Conservation (phyloP, 2,888 invertebrate genomes). For the Malthinus seriepunctatus region DNA sequence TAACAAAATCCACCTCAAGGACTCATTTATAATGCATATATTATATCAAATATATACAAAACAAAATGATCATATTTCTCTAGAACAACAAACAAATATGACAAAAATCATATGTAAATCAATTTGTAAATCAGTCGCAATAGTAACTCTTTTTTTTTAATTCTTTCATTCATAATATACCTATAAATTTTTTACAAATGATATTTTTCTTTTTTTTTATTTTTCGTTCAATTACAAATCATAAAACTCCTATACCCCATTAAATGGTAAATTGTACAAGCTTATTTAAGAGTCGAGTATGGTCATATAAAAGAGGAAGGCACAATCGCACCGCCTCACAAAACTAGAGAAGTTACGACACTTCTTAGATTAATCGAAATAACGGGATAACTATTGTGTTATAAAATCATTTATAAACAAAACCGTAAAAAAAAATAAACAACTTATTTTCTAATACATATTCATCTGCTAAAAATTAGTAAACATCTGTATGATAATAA, state of each 20-base stretch:
- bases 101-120: constrained; percentile 22
- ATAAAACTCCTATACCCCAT: constrained; percentile 28
- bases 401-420: constrained; percentile 12
- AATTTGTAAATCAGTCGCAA: constrained; percentile 23
- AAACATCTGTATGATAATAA: constrained; percentile 5
- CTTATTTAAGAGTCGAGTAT: constrained; percentile 39
- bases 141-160: constrained; percentile 10
- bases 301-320: constrained; percentile 52
- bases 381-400: too few species aligned
- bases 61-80: constrained; percentile 28
- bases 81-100: constrained; percentile 26
- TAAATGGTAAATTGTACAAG: constrained; percentile 27
- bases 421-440: constrained; percentile 15
- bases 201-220: constrained; percentile 9
- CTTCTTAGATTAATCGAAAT: constrained; percentile 24
- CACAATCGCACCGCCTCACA: constrained; percentile 51
- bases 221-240: constrained; percentile 16
- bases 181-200: constrained; percentile 16
- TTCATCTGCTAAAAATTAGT: constrained; percentile 16
- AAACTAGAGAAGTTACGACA: constrained; percentile 53
- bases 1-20: constrained; percentile 55
- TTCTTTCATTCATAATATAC: constrained; percentile 5
- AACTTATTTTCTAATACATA: constrained; percentile 17
- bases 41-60: constrained; percentile 30
- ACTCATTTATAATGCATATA: constrained; percentile 41